A percentile compares a stretch with the other conserved stretches of the same genome.
phyloP scores from a whole-genome alignment of 2,113 vertebrate species.

The Apistogramma diplotaenia region DNA sequence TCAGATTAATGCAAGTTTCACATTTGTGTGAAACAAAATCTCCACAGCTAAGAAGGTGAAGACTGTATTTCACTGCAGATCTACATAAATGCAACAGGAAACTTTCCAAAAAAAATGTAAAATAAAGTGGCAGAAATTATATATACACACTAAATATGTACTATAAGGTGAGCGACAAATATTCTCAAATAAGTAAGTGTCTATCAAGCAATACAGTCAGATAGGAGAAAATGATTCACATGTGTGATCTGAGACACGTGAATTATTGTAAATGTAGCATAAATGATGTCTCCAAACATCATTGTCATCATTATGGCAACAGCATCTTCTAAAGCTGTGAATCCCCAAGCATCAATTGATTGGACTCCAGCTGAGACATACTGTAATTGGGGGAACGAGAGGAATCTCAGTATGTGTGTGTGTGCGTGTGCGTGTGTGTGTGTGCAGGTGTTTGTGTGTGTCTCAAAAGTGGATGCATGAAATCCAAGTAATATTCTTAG shows the following conservation, averaged over 20 bases:
- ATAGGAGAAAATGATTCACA: background rate
- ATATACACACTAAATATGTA: background rate
- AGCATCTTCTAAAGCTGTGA: conserved; percentile 11
- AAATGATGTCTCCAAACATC: conserved; percentile 13
- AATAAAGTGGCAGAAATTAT: background rate
- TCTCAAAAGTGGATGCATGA: background rate
- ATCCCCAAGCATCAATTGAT: conserved; percentile 22
- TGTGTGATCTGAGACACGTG: background rate
- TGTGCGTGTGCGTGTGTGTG: background rate
- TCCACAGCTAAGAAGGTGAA: background rate
- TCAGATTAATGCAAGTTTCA: background rate
- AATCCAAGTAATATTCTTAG: background rate
- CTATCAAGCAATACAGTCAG: background rate
- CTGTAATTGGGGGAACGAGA: background rate
- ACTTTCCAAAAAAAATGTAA: background rate
- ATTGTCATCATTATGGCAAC: conserved; percentile 38
- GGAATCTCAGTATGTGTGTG: background rate
- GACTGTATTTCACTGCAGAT: background rate
- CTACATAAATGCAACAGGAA: background rate
- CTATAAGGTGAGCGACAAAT: background rate
- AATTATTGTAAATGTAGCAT: background rate
- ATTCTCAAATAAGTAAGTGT: background rate
- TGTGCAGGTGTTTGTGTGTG: background rate
- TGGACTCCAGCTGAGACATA: conserved; percentile 30
- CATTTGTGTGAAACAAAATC: background rate